These are phyloP conservation scores for Trichacis sp. DNA, from an alignment of 2,888 invertebrate species.

Conservation along the genomic window DNA sequence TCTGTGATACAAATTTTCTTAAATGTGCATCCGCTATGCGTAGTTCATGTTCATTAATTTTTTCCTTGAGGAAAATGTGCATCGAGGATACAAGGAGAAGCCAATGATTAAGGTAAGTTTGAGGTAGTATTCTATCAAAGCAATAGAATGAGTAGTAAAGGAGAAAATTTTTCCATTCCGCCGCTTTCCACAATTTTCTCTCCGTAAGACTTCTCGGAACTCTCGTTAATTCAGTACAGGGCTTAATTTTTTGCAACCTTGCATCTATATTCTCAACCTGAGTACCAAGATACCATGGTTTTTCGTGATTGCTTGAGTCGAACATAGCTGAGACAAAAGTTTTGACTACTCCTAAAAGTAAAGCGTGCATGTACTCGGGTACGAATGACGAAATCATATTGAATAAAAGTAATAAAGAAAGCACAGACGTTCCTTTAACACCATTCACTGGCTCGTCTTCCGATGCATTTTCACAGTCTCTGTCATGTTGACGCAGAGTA, in stretches of 20 bases:
- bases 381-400: constrained; percentile 22
- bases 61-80: background rate
- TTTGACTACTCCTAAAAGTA: constrained; percentile 13
- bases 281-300: constrained; percentile 14
- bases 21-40: no score
- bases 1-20: no score
- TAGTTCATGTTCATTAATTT: background rate
- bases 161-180: constrained; percentile 7
- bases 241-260: constrained; percentile 8
- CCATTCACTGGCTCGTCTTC: constrained; percentile 4
- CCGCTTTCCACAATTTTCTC: background rate
- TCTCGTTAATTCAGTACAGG: constrained; percentile 12
- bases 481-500: constrained; percentile 3
- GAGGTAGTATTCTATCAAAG: constrained; percentile 9
- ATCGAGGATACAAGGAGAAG: constrained; percentile 21
- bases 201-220: constrained; percentile 2
- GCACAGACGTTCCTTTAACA: constrained; percentile 19
- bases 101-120: constrained; percentile 24
- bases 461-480: constrained; percentile 5
- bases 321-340: constrained; percentile 3
- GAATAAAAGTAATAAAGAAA: constrained; percentile 8
- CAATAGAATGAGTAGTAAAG: constrained; percentile 2
- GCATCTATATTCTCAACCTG: constrained; percentile 2
- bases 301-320: constrained; percentile 2
- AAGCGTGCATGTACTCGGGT: constrained; percentile 24